Conservation (phyloP, 1,140 invertebrate species). For the Drosophila miranda region DNA sequence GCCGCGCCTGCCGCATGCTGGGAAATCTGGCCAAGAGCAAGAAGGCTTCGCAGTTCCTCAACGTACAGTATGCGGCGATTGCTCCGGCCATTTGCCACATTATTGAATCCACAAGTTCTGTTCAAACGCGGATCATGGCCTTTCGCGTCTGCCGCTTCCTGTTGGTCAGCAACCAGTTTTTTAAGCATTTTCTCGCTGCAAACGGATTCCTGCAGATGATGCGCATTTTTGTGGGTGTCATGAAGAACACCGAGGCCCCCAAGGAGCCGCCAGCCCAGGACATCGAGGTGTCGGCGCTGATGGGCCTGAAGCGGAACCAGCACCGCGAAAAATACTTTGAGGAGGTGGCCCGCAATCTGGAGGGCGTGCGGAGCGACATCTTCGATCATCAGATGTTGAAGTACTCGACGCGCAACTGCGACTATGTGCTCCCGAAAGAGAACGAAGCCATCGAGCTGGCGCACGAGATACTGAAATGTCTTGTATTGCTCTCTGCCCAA, state of each 20-base stretch:
- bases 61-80: conserved; percentile 60
- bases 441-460: conserved; percentile 62
- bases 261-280: conserved; percentile 40
- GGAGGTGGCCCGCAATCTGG: conserved; percentile 76
- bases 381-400: conserved; percentile 77
- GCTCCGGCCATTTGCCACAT: conserved; percentile 76
- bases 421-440: conserved; percentile 69
- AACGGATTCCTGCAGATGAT: conserved; percentile 74
- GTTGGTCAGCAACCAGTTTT: conserved; percentile 63
- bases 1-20: conserved; percentile 73
- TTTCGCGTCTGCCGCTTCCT: conserved; percentile 76
- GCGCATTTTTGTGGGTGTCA: conserved; percentile 65
- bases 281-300: conserved; percentile 50
- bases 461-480: conserved; percentile 75
- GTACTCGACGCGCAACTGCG: conserved; percentile 59
- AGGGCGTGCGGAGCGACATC: conserved; percentile 76
- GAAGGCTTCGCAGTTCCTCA: conserved; percentile 48
- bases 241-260: conserved; percentile 68
- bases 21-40: conserved; percentile 78
- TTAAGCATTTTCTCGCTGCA: conserved; percentile 61
- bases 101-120: conserved; percentile 70
- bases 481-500: conserved; percentile 65
- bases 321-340: conserved; percentile 81
- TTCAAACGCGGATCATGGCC: conserved; percentile 76
- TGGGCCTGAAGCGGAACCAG: conserved; percentile 72